Percentiles rank a stretch among this genome's conserved stretches.
phyloP scores from a whole-genome alignment of 2,888 invertebrate species.

The Spisula solida region DNA sequence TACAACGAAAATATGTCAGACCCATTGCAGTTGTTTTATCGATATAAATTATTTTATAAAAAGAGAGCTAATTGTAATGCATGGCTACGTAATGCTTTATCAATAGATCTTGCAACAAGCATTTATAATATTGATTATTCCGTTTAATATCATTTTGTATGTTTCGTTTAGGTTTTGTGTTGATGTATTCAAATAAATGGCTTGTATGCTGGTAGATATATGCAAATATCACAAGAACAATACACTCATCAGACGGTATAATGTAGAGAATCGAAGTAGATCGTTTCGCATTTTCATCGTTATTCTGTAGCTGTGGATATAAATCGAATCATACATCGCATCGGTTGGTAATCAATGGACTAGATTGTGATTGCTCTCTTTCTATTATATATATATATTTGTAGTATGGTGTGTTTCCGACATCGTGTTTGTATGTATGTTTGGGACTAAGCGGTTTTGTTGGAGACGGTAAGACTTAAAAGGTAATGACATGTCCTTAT shows the following conservation, averaged over 20 bases:
- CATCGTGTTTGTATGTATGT: no score
- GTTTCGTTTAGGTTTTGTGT: conserved; percentile 12
- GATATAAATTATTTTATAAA: no score
- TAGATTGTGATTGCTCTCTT: neutral
- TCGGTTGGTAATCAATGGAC: neutral
- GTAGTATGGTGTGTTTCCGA: no score
- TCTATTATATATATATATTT: neutral
- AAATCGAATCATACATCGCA: conserved; percentile 8
- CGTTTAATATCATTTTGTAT: neutral
- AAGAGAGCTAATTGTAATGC: no score
- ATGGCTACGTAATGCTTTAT: neutral
- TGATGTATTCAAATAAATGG: conserved; percentile 9
- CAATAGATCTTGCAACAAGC: neutral
- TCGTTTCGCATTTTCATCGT: neutral
- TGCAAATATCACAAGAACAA: neutral
- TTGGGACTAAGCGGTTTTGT: no score
- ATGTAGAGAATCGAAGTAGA: conserved; percentile 11
- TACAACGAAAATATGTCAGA: no score
- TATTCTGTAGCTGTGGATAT: neutral
- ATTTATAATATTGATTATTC: neutral
- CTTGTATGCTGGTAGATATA: neutral
- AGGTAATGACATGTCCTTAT: no score
- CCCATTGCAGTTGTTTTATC: no score
- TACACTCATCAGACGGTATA: neutral
- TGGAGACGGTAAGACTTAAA: no score